These are phyloP conservation scores for Seira sanloemensis DNA, from an alignment of 2,888 invertebrate genomes.

Conservation along the genomic window DNA sequence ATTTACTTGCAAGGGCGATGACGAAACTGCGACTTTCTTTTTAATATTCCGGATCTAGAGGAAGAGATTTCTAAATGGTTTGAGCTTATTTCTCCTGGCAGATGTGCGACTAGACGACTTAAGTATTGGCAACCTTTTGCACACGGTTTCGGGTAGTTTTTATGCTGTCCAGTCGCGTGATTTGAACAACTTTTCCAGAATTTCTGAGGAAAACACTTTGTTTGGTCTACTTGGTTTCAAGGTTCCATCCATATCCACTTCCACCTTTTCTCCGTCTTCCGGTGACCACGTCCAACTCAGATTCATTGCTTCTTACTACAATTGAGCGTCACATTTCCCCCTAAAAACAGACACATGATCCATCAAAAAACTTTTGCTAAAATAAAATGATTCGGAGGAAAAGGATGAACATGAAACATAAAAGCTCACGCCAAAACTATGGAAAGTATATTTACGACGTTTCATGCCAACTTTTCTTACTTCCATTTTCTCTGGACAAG, in stretches of 20 bases:
- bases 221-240: slow-evolving; percentile 19
- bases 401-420: background rate
- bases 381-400: background rate
- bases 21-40: slow-evolving; percentile 2
- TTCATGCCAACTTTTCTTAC: background rate
- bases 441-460: no score
- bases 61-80: no score
- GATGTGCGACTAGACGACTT: no score
- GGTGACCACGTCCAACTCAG: slow-evolving; percentile 34
- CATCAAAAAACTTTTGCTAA: background rate
- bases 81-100: no score
- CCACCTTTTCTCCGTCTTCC: slow-evolving; percentile 39
- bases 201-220: slow-evolving; percentile 52
- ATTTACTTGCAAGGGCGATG: background rate
- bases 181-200: no score
- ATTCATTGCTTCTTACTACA: slow-evolving; percentile 30
- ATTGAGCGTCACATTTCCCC: slow-evolving; percentile 27
- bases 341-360: slow-evolving; percentile 20
- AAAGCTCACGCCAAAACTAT: background rate
- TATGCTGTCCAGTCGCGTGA: no score
- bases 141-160: no score
- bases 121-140: no score
- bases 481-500: background rate
- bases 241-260: slow-evolving; percentile 39
- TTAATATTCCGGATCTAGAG: background rate